Evolutionary conservation across 2,113 vertebrate genomes (phyloP).

Genomic region (Rhabdomys dilectus): DNA sequence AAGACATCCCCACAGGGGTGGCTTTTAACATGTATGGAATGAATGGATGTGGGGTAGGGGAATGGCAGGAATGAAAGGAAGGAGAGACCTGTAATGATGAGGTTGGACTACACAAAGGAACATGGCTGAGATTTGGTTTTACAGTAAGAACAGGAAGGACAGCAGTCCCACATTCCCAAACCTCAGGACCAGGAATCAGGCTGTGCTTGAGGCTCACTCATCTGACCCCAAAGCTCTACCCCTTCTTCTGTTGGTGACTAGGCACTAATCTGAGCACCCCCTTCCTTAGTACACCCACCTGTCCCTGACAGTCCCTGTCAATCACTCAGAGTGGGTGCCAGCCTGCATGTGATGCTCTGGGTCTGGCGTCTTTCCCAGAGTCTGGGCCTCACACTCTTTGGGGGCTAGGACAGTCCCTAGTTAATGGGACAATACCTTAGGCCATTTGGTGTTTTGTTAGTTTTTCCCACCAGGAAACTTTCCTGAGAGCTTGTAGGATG

Average conservation of each 20-base stretch:
- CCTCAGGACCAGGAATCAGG: neutral
- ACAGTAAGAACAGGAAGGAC: neutral
- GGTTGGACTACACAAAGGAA: neutral
- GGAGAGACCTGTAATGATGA: neutral
- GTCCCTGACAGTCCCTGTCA: neutral
- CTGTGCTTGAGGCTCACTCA: neutral
- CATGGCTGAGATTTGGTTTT: neutral
- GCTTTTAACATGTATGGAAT: neutral
- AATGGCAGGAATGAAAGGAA: neutral
- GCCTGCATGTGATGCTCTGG: neutral
- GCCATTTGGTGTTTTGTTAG: conserved; percentile 4
- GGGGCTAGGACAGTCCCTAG: neutral
- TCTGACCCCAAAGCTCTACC: neutral
- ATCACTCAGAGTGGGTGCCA: neutral
- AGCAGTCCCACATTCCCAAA: neutral
- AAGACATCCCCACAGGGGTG: neutral
- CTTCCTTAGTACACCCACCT: neutral
- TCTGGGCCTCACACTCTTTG: neutral
- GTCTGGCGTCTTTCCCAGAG: neutral
- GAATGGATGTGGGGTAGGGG: neutral
- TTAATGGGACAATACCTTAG: neutral
- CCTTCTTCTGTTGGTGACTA: neutral
- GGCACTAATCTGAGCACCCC: neutral
- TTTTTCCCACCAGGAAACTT: neutral
- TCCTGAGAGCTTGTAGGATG: neutral